Percentiles rank a stretch among this genome's conserved stretches.
These are phyloP conservation scores for Hippoglossus hippoglossus DNA, from an alignment of 2,797 vertebrate species.

Conservation along the genomic window DNA sequence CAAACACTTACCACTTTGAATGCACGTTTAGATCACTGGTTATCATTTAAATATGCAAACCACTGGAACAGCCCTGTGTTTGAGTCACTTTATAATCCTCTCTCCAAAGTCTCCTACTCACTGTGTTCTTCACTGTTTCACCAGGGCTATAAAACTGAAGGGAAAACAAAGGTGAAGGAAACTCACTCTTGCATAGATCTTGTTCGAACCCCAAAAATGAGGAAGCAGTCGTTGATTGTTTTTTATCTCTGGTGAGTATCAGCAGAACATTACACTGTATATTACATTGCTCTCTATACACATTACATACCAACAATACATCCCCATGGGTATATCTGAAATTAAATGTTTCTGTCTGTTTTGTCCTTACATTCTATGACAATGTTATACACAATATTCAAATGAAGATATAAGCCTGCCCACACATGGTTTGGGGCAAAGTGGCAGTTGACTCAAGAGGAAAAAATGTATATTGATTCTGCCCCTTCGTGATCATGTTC, in stretches of 20 bases:
- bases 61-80: conserved; percentile 3
- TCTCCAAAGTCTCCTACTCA: background rate
- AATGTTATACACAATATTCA: too few relatives aligned
- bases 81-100: background rate
- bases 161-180: conserved; percentile 34
- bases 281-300: background rate
- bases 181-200: conserved; percentile 74
- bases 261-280: background rate
- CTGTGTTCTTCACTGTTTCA: conserved; percentile 9
- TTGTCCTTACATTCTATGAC: too few relatives aligned
- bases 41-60: conserved; percentile 48
- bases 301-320: too few relatives aligned
- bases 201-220: conserved; percentile 78
- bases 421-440: too few relatives aligned
- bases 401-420: too few relatives aligned
- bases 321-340: too few relatives aligned
- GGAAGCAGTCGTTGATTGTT: conserved; percentile 75
- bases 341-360: too few relatives aligned
- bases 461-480: too few relatives aligned
- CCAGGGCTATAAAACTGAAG: conserved; percentile 49
- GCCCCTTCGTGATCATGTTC: too few relatives aligned
- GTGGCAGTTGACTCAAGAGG: too few relatives aligned
- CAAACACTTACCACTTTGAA: conserved; percentile 31
- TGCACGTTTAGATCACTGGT: conserved; percentile 13
- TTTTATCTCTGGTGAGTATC: conserved; percentile 81